Conservation (phyloP, 2,888 invertebrate species). For the Caenorhabditis imperialis region DNA sequence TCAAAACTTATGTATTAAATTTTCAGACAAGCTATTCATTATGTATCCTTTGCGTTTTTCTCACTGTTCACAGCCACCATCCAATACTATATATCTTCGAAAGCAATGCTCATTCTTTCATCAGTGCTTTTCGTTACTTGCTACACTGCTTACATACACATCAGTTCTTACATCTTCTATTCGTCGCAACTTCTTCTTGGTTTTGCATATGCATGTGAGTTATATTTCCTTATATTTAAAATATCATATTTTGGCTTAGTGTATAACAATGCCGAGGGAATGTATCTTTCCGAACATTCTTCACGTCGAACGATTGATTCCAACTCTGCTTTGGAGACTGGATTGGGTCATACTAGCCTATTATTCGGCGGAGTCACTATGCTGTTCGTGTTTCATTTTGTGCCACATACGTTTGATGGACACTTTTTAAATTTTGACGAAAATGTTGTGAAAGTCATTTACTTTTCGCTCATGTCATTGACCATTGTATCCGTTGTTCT, state of each 20-base stretch:
- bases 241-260: no score
- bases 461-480: conserved; percentile 48
- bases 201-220: conserved; percentile 58
- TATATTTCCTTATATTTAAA: not conserved
- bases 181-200: conserved; percentile 51
- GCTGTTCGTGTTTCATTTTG: conserved; percentile 47
- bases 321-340: conserved; percentile 56
- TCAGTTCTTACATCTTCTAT: conserved; percentile 51
- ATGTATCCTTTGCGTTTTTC: conserved; percentile 55
- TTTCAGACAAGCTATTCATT: conserved; percentile 61
- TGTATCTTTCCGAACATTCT: conserved; percentile 58
- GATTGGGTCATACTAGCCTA: conserved; percentile 50
- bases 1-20: not conserved
- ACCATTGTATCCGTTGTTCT: conserved; percentile 41
- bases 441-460: conserved; percentile 51
- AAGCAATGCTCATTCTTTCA: conserved; percentile 39
- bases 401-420: conserved; percentile 50
- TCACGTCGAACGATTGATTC: conserved; percentile 54
- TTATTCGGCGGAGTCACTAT: conserved; percentile 53
- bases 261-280: conserved; percentile 58
- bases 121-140: conserved; percentile 36
- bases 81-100: conserved; percentile 52
- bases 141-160: conserved; percentile 49
- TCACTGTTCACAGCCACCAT: conserved; percentile 59
- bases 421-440: conserved; percentile 51